Conservation (phyloP, 2,888 invertebrate genomes). For the Schrankia costaestrigalis region DNA sequence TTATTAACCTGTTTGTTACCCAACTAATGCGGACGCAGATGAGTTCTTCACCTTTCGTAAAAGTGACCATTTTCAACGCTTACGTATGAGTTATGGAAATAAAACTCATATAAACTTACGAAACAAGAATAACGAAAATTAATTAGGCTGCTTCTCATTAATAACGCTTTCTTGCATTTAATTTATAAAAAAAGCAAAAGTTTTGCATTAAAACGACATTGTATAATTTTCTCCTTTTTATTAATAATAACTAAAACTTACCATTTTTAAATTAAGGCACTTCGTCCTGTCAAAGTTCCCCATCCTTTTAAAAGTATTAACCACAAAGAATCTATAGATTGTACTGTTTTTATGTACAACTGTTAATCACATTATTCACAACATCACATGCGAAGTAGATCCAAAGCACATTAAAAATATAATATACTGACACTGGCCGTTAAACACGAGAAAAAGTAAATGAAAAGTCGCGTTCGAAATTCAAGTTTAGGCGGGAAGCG, state of each 20-base stretch:
- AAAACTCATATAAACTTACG: conserved; percentile 32
- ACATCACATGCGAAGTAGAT: conserved; percentile 48
- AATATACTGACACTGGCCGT: conserved; percentile 50
- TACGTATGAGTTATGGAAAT: conserved; percentile 42
- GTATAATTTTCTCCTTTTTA: not conserved
- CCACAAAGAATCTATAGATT: conserved; percentile 50
- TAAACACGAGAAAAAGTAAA: conserved; percentile 52
- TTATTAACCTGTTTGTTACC: conserved; percentile 59
- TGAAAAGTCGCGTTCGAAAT: conserved; percentile 53
- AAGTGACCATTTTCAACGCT: conserved; percentile 36
- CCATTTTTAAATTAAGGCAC: conserved; percentile 60
- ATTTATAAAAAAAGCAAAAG: conserved; percentile 17
- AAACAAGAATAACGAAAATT: conserved; percentile 28
- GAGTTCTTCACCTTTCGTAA: conserved; percentile 37
- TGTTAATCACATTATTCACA: conserved; percentile 70
- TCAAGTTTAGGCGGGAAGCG: conserved; percentile 71
- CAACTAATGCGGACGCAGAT: conserved; percentile 43
- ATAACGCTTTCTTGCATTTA: conserved; percentile 14
- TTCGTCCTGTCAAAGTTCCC: conserved; percentile 64
- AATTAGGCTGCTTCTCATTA: conserved; percentile 21
- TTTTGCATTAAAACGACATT: not conserved
- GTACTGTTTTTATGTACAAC: conserved; percentile 45
- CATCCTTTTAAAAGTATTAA: conserved; percentile 55
- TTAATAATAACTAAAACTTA: conserved; percentile 43
- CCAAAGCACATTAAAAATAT: conserved; percentile 42